phyloP scores from a whole-genome alignment of 2,888 invertebrate species.

The Zaprionus lineosus region DNA sequence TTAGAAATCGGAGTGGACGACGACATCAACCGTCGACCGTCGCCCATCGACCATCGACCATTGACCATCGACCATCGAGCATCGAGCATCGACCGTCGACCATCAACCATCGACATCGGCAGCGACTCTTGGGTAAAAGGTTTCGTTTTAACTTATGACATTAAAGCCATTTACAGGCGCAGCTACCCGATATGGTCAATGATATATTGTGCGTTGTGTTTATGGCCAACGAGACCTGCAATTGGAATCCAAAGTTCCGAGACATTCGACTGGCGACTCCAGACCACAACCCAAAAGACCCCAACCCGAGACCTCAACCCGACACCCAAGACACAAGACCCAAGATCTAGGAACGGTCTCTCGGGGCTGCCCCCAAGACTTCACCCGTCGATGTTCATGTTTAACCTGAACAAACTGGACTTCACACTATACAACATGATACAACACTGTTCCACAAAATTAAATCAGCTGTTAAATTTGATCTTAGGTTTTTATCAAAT shows the following conservation, averaged over 20 bases:
- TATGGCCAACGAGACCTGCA: constrained; percentile 39
- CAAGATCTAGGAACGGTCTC: no score
- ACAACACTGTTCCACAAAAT: no score
- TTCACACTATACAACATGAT: no score
- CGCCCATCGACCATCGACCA: constrained; percentile 12
- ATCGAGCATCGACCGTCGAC: no score
- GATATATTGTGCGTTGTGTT: constrained; percentile 66
- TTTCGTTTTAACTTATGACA: constrained; percentile 73
- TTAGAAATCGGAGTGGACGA: constrained; percentile 56
- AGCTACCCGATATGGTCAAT: constrained; percentile 69
- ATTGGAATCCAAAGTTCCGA: not conserved
- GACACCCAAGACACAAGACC: no score
- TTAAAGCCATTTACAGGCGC: constrained; percentile 70
- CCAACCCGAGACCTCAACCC: not conserved
- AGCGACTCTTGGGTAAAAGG: constrained; percentile 52
- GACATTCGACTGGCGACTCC: constrained; percentile 5
- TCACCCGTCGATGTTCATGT: no score
- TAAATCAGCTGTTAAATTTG: no score
- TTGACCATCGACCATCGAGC: constrained; percentile 9
- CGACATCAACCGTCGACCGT: constrained; percentile 11
- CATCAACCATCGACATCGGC: not conserved
- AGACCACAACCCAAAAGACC: no score
- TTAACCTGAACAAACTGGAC: no score
- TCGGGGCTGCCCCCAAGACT: no score
- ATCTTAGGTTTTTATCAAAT: no score